Conservation (phyloP, 2,888 invertebrate genomes). For the Eurytoma californica region DNA sequence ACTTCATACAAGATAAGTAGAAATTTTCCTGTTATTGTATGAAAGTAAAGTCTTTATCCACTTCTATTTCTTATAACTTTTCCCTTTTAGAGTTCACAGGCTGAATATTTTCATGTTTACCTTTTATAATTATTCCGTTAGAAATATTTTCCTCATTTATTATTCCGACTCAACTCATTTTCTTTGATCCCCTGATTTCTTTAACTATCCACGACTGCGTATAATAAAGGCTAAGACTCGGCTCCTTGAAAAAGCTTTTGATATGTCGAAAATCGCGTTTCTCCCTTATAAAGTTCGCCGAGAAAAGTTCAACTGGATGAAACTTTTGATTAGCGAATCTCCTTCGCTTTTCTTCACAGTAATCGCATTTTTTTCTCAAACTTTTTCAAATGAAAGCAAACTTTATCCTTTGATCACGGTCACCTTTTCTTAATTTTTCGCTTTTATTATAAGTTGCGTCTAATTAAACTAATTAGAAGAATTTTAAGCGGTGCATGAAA, state of each 20-base stretch:
- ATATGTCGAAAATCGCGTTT: background rate
- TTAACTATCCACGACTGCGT: background rate
- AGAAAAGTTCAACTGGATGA: background rate
- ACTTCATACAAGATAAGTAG: too few species aligned
- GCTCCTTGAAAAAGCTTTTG: background rate
- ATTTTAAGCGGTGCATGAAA: too few species aligned
- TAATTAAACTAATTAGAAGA: too few species aligned
- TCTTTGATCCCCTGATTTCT: too few species aligned
- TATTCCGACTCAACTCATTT: background rate
- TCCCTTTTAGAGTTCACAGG: too few species aligned
- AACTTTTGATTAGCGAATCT: conserved; percentile 2
- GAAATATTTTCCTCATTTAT: background rate
- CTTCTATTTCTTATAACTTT: too few species aligned
- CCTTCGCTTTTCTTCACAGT: background rate
- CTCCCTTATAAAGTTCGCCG: background rate
- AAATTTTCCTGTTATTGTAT: too few species aligned
- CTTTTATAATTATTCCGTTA: background rate
- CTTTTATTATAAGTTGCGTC: background rate
- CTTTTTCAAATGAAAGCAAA: background rate
- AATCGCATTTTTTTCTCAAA: background rate
- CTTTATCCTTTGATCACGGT: conserved; percentile 1
- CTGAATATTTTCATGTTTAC: background rate
- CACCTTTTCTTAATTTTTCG: background rate
- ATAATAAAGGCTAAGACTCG: background rate
- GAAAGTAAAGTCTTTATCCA: too few species aligned